These are phyloP conservation scores for Nowickia ferox DNA, from an alignment of 2,888 invertebrate species.

Conservation along the genomic window DNA sequence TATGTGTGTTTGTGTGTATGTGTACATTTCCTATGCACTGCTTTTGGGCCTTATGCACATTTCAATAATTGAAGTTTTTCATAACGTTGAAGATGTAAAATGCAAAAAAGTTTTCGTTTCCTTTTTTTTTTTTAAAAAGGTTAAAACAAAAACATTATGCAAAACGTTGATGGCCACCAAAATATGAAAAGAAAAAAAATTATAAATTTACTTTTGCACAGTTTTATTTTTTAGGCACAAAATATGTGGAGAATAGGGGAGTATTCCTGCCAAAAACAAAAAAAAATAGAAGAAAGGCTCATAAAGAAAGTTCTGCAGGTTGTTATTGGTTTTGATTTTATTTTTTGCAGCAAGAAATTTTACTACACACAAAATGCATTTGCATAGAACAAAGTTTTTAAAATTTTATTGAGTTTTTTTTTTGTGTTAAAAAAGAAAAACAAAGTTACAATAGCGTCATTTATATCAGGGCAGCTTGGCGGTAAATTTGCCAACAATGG, in stretches of 20 bases:
- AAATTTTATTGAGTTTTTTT: background rate
- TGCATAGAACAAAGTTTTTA: conserved; percentile 36
- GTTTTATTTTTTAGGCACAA: conserved; percentile 36
- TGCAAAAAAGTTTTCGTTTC: background rate
- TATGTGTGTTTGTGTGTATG: no score
- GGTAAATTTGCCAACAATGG: conserved; percentile 58
- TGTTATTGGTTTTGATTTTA: conserved; percentile 19
- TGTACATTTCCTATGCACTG: conserved; percentile 67
- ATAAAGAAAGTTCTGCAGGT: conserved; percentile 33
- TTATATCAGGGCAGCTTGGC: conserved; percentile 25
- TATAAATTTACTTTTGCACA: conserved; percentile 2
- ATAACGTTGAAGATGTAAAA: background rate
- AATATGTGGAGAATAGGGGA: background rate
- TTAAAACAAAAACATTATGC: background rate
- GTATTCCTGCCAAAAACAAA: background rate
- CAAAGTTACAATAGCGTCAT: conserved; percentile 37
- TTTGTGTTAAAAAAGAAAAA: no score
- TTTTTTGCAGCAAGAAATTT: conserved; percentile 27
- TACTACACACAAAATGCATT: conserved; percentile 63
- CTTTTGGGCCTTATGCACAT: conserved; percentile 44
- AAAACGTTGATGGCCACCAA: background rate
- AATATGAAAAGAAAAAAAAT: conserved; percentile 2
- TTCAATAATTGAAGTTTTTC: conserved; percentile 61
- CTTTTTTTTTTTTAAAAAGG: background rate
- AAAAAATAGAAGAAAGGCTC: background rate